Conservation (phyloP, 2,113 vertebrate genomes). For the Labeo rohita region DNA sequence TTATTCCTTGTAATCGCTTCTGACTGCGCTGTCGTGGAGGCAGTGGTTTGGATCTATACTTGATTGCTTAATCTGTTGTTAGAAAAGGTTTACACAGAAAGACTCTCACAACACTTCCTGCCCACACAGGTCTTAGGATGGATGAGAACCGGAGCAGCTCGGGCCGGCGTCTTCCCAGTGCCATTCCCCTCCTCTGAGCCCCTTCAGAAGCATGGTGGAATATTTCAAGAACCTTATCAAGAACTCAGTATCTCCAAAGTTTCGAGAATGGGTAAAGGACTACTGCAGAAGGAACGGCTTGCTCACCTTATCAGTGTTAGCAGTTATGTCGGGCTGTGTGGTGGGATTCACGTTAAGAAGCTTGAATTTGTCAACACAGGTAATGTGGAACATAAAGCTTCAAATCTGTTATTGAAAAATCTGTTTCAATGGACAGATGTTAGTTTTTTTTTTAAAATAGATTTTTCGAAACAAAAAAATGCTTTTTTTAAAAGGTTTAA, state of each 20-base stretch:
- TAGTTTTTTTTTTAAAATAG: not conserved
- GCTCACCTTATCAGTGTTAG: conserved; percentile 82
- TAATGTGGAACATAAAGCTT: conserved; percentile 53
- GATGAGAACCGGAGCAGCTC: conserved; percentile 19
- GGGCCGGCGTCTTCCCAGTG: conserved; percentile 24
- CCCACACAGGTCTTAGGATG: conserved; percentile 1
- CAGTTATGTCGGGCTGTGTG: conserved; percentile 79
- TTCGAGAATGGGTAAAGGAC: conserved; percentile 56
- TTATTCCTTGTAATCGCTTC: conserved; percentile 56
- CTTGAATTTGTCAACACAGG: conserved; percentile 82
- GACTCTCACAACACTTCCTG: conserved; percentile 58
- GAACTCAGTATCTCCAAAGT: conserved; percentile 52
- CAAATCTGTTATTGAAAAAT: not conserved
- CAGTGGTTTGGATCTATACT: conserved; percentile 43
- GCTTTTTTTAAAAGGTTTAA: not conserved
- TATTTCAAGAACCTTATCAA: conserved; percentile 45
- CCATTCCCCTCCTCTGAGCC: not conserved
- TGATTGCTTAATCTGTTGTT: conserved; percentile 68
- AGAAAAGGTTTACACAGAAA: conserved; percentile 58
- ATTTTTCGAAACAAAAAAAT: not conserved
- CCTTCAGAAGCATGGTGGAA: conserved; percentile 58
- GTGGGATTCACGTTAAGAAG: conserved; percentile 81
- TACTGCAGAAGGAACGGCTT: conserved; percentile 84
- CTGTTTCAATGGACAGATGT: not conserved
- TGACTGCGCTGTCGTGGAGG: conserved; percentile 48